These are phyloP conservation scores for Tautogolabrus adspersus DNA, from an alignment of 2,113 vertebrate species.

Conservation along the genomic window DNA sequence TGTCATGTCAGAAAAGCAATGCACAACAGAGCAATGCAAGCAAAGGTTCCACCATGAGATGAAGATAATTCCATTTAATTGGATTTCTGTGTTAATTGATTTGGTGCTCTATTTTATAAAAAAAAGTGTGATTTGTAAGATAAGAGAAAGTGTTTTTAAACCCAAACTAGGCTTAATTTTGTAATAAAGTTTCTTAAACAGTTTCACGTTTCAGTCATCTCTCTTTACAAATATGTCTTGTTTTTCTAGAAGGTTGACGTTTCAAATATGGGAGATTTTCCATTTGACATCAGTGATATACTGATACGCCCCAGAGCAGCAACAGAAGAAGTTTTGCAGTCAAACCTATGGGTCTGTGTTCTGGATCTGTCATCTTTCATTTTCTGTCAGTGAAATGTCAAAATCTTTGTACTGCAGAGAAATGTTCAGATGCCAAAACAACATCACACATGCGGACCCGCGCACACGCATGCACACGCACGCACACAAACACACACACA, in stretches of 20 bases:
- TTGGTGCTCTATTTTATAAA: no score
- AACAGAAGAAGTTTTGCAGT: background rate
- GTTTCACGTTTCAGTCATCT: background rate
- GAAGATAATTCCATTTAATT: no score
- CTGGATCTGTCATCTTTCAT: constrained; percentile 23
- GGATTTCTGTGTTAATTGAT: no score
- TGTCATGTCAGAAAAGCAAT: no score
- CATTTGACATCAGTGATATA: constrained; percentile 2
- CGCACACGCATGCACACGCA: background rate
- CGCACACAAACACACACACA: no score
- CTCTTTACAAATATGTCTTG: background rate
- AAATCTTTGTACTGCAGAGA: constrained; percentile 1
- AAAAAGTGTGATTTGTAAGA: no score
- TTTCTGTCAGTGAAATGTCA: constrained; percentile 32
- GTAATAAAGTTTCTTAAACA: no score
- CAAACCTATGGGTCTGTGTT: background rate
- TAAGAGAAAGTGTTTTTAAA: no score
- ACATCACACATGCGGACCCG: background rate
- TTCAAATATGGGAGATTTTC: background rate
- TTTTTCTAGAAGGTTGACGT: constrained; percentile 7
- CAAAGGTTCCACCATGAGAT: no score
- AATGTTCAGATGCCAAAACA: background rate
- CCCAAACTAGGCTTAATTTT: no score
- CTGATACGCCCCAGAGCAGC: background rate
- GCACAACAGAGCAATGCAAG: no score